Evolutionary conservation across 1,140 invertebrate genomes (phyloP).

Genomic region (Drosophila baimaii): DNA sequence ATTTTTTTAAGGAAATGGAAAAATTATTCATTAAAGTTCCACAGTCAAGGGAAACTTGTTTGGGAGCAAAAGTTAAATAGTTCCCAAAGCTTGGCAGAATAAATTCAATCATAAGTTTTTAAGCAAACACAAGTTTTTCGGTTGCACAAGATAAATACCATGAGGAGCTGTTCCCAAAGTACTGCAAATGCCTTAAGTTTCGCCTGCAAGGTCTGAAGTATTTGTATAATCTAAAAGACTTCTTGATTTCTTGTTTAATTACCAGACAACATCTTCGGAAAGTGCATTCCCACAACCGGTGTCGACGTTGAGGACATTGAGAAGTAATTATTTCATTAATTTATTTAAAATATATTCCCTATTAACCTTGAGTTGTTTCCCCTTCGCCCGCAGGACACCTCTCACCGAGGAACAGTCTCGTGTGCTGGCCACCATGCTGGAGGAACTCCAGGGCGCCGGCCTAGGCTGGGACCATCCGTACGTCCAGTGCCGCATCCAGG

Average conservation of each 20-base stretch:
- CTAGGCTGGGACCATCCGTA: constrained; percentile 84
- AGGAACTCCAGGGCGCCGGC: constrained; percentile 83
- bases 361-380: not conserved
- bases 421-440: constrained; percentile 81
- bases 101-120: constrained; percentile 19
- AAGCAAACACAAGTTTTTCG: not conserved
- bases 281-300: constrained; percentile 89
- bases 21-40: not conserved
- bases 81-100: not conserved
- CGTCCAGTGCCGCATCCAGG: constrained; percentile 83
- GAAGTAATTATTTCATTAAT: constrained; percentile 84
- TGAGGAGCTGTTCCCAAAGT: not conserved
- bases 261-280: constrained; percentile 93
- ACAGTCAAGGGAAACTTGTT: not conserved
- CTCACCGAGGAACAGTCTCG: constrained; percentile 82
- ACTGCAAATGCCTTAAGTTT: not conserved
- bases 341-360: not conserved
- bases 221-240: not conserved
- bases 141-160: constrained; percentile 5
- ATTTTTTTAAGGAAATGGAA: not conserved
- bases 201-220: not conserved
- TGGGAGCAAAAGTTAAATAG: constrained; percentile 4
- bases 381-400: constrained; percentile 62
- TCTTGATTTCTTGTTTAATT: constrained; percentile 44
- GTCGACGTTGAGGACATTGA: constrained; percentile 87